Evolutionary conservation across 2,888 invertebrate genomes (phyloP), one percentile per base, ranked within the genome.

Genomic region (Odontocerum albicorne): DNA sequence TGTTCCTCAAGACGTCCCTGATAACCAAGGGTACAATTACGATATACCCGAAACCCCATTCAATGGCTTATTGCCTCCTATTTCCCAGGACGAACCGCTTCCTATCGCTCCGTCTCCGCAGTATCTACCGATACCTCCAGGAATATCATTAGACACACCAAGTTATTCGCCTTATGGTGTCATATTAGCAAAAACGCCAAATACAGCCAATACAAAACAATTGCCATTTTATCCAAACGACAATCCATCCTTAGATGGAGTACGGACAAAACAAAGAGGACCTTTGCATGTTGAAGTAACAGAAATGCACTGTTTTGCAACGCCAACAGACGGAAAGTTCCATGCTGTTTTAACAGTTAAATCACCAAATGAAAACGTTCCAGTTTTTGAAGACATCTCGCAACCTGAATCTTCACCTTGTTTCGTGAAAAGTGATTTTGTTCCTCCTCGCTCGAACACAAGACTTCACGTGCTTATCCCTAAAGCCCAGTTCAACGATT

Each of bases 401-500:
- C 68, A 68, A 32, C 63, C 65, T 6, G 66, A 66, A 4, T 70
- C 70, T 47, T 67, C 68, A 20, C 55, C 69, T 22, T 70, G 68
- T 35, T 40, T 70, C 0, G 65, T 21, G 62, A 63, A 31, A 27
- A 57, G 49, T 45, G 60, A 55, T 66, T 65, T 55, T 21, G 66
- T 8, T 44, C 62, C 16, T 27, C 64, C 13, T 3, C 35, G 52
- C 44, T 61, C 22, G 49, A 62, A 22, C 61, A 67, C 69, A n/a
- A 68, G 65, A 50, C 62, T 73, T 1, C 52, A 69, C 0, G 55
- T 83, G 2, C 72, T 78, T 61, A 69, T 82, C 49, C 68, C 70
- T 2, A 73, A 70, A 1, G 69, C 70, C 2, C 70, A 73, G 58
- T 81, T 83, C 65, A 66, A 69, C 50, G 70, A 70, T 27, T 83